A percentile compares a stretch with the other conserved stretches of the same genome.
Conservation (phyloP, 2,113 vertebrate genomes). For the Erpornis zantholeuca region DNA sequence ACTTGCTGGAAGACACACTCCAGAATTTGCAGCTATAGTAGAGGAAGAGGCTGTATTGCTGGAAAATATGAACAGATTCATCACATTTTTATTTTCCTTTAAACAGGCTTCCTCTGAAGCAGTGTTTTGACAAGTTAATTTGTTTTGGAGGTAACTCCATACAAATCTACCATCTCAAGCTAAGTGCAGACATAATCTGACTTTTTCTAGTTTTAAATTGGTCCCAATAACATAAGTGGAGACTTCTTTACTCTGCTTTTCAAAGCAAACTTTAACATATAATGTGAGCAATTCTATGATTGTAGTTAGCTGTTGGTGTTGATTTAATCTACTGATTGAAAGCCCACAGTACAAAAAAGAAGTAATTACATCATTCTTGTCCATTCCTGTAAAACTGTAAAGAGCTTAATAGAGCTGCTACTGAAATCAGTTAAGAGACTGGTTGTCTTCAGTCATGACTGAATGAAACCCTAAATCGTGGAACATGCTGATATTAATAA, state of each 20-base stretch:
- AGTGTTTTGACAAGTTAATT: not conserved
- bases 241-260: not conserved
- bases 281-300: not conserved
- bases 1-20: not conserved
- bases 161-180: not conserved
- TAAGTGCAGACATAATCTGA: not conserved
- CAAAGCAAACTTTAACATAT: not conserved
- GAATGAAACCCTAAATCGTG: not conserved
- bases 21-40: not conserved
- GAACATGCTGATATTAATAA: not conserved
- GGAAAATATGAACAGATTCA: not conserved
- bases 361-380: not conserved
- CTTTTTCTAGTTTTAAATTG: not conserved
- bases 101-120: not conserved
- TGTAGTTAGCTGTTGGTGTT: not conserved
- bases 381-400: not conserved
- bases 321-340: not conserved
- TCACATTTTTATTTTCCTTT: not conserved
- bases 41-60: not conserved
- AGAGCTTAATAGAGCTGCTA: not conserved
- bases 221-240: not conserved
- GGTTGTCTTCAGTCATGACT: not conserved
- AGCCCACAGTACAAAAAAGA: not conserved
- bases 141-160: not conserved
- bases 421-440: not conserved